A percentile compares a stretch with the other conserved stretches of the same genome.
These are phyloP conservation scores for Pseudolycoriella hygida DNA, from an alignment of 2,888 invertebrate genomes.

Conservation along the genomic window DNA sequence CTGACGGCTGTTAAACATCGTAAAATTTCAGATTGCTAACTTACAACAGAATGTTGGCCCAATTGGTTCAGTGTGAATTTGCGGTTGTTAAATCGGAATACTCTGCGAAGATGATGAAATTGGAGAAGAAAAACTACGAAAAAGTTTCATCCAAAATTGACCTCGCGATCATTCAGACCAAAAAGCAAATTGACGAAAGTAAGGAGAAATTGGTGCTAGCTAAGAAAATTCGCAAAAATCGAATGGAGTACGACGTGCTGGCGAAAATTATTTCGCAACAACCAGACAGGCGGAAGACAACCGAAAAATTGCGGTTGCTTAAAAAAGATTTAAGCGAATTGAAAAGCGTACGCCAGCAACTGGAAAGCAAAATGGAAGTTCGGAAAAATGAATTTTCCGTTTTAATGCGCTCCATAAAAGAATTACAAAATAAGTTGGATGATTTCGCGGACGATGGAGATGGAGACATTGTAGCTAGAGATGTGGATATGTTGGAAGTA, in stretches of 20 bases:
- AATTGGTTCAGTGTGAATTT: conserved; percentile 75
- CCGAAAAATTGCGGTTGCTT: conserved; percentile 46
- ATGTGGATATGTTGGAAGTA: no score
- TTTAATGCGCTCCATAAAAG: conserved; percentile 70
- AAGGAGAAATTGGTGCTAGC: conserved; percentile 67
- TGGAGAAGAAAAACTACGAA: conserved; percentile 69
- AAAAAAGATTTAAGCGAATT: conserved; percentile 55
- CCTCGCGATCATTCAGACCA: conserved; percentile 59
- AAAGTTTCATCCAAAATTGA: conserved; percentile 59
- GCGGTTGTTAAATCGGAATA: conserved; percentile 68
- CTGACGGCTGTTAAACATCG: no score
- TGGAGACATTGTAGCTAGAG: no score
- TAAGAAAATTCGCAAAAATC: conserved; percentile 72
- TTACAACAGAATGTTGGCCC: conserved; percentile 64
- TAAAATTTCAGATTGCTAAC: conserved; percentile 42
- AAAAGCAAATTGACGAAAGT: conserved; percentile 61
- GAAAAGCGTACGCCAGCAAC: conserved; percentile 47
- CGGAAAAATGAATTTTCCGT: conserved; percentile 82
- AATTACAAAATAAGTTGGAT: conserved; percentile 62
- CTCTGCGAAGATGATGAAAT: conserved; percentile 64
- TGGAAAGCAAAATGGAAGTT: conserved; percentile 61
- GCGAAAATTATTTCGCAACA: conserved; percentile 82
- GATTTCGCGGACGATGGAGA: conserved; percentile 24
- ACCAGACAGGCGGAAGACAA: conserved; percentile 69
- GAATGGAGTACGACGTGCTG: conserved; percentile 82